These are phyloP conservation scores for Pteruthius melanotis DNA, from an alignment of 2,113 vertebrate genomes.

Conservation along the genomic window DNA sequence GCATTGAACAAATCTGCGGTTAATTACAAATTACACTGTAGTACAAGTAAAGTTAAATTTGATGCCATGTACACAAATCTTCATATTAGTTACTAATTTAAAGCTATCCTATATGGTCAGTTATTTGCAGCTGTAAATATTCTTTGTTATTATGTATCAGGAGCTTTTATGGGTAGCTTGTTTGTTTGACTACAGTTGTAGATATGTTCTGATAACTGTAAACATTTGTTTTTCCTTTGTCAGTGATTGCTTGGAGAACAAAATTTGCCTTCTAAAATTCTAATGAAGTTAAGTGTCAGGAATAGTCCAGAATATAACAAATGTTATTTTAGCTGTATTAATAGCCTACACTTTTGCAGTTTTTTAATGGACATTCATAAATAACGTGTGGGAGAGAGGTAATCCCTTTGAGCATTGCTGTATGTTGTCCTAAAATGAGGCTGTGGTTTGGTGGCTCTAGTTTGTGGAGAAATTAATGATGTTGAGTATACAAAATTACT, in stretches of 20 bases:
- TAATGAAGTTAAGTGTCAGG: neutral
- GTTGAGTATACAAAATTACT: neutral
- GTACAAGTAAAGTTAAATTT: constrained; percentile 46
- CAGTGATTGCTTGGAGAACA: constrained; percentile 29
- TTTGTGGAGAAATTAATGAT: neutral
- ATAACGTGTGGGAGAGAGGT: neutral
- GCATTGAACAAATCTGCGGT: neutral
- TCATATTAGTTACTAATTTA: constrained; percentile 40
- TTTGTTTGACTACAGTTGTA: neutral
- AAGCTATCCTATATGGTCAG: neutral
- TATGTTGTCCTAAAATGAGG: neutral
- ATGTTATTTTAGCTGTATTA: constrained; percentile 21
- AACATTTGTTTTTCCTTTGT: neutral
- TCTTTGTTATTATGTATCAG: neutral
- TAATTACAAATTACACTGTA: constrained; percentile 16
- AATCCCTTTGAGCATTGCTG: neutral
- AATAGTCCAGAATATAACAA: neutral
- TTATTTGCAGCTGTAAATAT: constrained; percentile 43
- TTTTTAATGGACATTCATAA: neutral
- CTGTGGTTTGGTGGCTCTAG: neutral
- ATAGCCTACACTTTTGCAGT: neutral
- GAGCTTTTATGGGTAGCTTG: constrained; percentile 21
- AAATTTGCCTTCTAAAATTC: constrained; percentile 34
- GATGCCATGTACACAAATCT: neutral
- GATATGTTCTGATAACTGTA: constrained; percentile 10